Percentiles rank a stretch among this genome's conserved stretches.
Conservation (phyloP, 2,888 invertebrate genomes). For the Cerastoderma edule region DNA sequence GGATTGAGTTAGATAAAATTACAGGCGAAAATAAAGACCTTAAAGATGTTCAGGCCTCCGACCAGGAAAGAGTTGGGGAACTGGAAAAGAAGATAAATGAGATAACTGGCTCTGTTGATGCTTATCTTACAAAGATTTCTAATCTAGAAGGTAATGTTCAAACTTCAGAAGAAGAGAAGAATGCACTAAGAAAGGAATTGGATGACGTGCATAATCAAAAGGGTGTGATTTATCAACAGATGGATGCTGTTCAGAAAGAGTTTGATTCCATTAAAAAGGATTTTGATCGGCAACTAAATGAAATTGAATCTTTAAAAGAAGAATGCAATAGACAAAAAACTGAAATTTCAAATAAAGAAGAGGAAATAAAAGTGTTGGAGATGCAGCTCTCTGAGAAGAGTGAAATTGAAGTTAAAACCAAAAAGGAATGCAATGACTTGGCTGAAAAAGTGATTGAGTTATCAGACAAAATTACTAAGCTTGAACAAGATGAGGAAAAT, state of each 20-base stretch:
- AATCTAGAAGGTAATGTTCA: conserved; percentile 7
- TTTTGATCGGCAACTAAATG: neutral
- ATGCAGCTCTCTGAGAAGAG: conserved; percentile 4
- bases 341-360: conserved; percentile 5
- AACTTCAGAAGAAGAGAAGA: neutral
- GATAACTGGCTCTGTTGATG: neutral
- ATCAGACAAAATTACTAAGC: conserved; percentile 28
- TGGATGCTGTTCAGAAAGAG: conserved; percentile 6
- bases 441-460: conserved; percentile 75
- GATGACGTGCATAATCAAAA: conserved; percentile 9
- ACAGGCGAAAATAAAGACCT: conserved; percentile 33
- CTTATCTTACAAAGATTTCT: conserved; percentile 4
- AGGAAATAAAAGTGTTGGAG: conserved; percentile 18
- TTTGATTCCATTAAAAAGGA: conserved; percentile 8
- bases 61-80: conserved; percentile 12
- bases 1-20: conserved; percentile 21
- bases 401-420: neutral
- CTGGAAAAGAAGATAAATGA: conserved; percentile 15
- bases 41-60: neutral
- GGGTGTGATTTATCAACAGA: conserved; percentile 14
- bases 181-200: neutral
- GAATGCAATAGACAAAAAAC: conserved; percentile 17
- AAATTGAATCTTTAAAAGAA: conserved; percentile 7
- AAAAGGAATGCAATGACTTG: neutral
- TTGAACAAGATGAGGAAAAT: conserved; percentile 27